These are phyloP conservation scores for Piliocolobus tephrosceles DNA, from an alignment of 2,113 vertebrate genomes.

Conservation along the genomic window DNA sequence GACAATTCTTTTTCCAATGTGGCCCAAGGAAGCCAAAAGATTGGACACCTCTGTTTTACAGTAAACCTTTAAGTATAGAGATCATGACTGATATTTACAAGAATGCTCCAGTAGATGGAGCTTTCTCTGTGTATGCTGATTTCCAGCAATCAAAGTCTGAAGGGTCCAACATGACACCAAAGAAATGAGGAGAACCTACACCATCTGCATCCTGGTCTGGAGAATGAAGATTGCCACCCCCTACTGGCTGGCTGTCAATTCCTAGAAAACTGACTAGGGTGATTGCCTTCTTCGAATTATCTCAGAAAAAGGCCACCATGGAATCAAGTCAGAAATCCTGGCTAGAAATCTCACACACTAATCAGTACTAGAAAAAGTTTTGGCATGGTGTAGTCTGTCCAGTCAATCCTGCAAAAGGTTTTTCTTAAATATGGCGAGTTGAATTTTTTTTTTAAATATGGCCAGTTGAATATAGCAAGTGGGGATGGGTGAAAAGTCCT, in stretches of 20 bases:
- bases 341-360: conserved; percentile 85
- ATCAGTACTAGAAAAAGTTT: conserved; percentile 72
- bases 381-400: not conserved
- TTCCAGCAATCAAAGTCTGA: conserved; percentile 89
- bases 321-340: conserved; percentile 90
- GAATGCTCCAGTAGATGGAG: conserved; percentile 78
- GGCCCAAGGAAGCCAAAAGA: too few relatives aligned
- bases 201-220: conserved; percentile 91
- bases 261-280: conserved; percentile 94
- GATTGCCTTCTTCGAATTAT: conserved; percentile 92
- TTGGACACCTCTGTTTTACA: conserved; percentile 75
- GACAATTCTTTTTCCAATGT: too few relatives aligned
- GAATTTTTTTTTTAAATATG: not conserved
- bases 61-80: conserved; percentile 77
- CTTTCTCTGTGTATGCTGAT: conserved; percentile 88
- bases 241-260: conserved; percentile 92
- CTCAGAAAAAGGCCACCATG: conserved; percentile 89
- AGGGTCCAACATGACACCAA: conserved; percentile 88
- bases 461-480: not conserved
- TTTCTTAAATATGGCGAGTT: not conserved
- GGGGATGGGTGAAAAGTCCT: not conserved
- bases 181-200: conserved; percentile 86
- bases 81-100: conserved; percentile 90
- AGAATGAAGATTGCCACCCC: conserved; percentile 86
- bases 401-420: too few relatives aligned